Evolutionary conservation across 2,113 vertebrate species (phyloP).

Genomic region (Cynopterus brachyotis): DNA sequence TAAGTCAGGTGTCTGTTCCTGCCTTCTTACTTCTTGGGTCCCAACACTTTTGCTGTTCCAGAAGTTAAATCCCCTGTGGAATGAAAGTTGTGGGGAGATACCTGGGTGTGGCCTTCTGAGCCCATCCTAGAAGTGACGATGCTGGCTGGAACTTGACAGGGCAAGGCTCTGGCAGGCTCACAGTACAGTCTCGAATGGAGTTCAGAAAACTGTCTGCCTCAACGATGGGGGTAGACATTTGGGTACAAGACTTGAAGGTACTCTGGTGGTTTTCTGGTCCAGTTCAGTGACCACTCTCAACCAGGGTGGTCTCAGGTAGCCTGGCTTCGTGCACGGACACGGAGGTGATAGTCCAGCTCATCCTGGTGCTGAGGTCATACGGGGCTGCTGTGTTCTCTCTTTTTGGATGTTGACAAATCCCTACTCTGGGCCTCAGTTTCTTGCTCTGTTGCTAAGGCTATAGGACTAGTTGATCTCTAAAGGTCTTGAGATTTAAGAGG

Average conservation of each 20-base stretch:
- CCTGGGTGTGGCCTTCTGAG: background rate
- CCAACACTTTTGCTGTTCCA: background rate
- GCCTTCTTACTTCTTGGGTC: background rate
- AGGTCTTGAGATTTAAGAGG: background rate
- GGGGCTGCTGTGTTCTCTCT: background rate
- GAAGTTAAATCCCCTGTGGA: background rate
- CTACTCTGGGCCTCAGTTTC: background rate
- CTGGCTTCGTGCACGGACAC: background rate
- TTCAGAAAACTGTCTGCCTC: background rate
- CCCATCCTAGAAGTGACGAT: background rate
- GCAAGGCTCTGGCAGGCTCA: background rate
- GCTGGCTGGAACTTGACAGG: background rate
- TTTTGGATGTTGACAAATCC: background rate
- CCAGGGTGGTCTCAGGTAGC: background rate
- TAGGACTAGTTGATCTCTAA: background rate
- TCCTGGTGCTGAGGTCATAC: background rate
- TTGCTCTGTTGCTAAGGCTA: background rate
- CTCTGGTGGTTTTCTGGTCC: background rate
- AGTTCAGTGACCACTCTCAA: background rate
- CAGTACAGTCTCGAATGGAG: background rate
- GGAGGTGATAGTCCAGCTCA: background rate
- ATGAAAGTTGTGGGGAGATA: background rate
- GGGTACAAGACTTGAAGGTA: background rate
- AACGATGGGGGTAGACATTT: background rate
- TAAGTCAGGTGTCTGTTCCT: slow-evolving; percentile 75